phyloP scores from a whole-genome alignment of 2,797 vertebrate genomes.

The Trichosurus vulpecula region DNA sequence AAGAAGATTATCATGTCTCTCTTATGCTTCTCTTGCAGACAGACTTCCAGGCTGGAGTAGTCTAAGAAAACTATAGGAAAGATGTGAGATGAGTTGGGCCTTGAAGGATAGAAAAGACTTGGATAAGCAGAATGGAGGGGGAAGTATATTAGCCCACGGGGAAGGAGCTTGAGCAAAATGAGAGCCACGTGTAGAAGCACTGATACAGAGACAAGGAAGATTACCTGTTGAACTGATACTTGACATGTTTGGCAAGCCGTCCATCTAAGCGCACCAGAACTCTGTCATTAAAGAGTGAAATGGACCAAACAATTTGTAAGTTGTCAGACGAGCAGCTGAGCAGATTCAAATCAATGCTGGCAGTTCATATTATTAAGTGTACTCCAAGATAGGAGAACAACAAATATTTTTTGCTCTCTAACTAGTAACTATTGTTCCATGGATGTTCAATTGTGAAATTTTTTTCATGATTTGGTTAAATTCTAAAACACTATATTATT shows the following conservation, averaged over 20 bases:
- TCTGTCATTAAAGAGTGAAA: slow-evolving; percentile 60
- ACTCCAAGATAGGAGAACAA: slow-evolving; percentile 7
- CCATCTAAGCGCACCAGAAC: slow-evolving; percentile 59
- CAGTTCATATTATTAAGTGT: slow-evolving; percentile 5
- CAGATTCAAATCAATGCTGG: slow-evolving; percentile 56
- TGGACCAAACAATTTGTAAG: slow-evolving; percentile 26
- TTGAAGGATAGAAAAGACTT: not conserved
- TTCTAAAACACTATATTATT: not conserved
- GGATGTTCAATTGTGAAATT: not conserved
- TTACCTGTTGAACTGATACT: slow-evolving; percentile 56
- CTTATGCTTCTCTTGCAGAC: not conserved
- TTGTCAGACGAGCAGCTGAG: slow-evolving; percentile 49
- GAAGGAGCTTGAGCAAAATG: not conserved
- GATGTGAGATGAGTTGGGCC: not conserved
- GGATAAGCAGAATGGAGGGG: not conserved
- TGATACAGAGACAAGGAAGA: slow-evolving; percentile 31
- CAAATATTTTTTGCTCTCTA: not conserved
- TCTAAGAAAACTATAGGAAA: slow-evolving; percentile 15
- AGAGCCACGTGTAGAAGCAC: slow-evolving; percentile 28
- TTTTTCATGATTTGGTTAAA: slow-evolving; percentile 1
- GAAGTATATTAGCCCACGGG: not conserved
- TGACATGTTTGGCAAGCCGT: slow-evolving; percentile 66
- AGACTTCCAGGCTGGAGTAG: not conserved
- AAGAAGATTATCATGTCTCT: not conserved
- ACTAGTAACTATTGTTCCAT: not conserved